Percentiles rank a stretch among this genome's conserved stretches.
Conservation (phyloP, 2,113 vertebrate genomes). For the Labrus mixtus region DNA sequence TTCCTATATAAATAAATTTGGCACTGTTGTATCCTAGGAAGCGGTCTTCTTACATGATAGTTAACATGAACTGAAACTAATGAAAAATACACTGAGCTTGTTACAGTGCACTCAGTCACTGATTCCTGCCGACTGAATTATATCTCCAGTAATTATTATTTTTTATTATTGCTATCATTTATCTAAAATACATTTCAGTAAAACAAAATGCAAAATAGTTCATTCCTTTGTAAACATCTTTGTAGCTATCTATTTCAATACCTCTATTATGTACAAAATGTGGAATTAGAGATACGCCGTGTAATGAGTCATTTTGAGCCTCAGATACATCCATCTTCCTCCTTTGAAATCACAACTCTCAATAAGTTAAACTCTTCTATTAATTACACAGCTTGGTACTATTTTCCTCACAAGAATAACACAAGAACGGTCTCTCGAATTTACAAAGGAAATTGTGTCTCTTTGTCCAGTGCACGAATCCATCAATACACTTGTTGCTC, state of each 20-base stretch:
- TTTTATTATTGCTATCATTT: constrained; percentile 52
- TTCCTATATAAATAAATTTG: constrained; percentile 48
- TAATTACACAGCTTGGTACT: constrained; percentile 39
- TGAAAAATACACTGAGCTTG: constrained; percentile 31
- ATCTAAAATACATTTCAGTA: constrained; percentile 68
- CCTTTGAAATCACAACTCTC: constrained; percentile 34
- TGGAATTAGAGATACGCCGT: constrained; percentile 31
- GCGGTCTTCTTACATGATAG: constrained; percentile 44
- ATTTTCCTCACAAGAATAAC: constrained; percentile 29
- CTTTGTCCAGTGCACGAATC: constrained; percentile 59
- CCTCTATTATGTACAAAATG: constrained; percentile 59
- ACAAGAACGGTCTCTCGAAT: constrained; percentile 37
- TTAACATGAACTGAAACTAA: constrained; percentile 15
- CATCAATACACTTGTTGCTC: constrained; percentile 26
- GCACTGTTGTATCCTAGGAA: constrained; percentile 44
- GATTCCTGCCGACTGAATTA: constrained; percentile 27
- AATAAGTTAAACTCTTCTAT: constrained; percentile 65
- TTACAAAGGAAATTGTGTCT: constrained; percentile 48
- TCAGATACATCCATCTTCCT: constrained; percentile 16
- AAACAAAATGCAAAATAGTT: constrained; percentile 66
- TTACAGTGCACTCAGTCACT: constrained; percentile 33
- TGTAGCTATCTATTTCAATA: constrained; percentile 34
- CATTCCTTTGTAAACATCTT: constrained; percentile 70
- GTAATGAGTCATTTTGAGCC: constrained; percentile 17
- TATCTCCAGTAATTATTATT: constrained; percentile 18